Base-by-base conservation (phyloP, 2,113 vertebrate genomes). In the Salvelinus namaycush region DNA sequence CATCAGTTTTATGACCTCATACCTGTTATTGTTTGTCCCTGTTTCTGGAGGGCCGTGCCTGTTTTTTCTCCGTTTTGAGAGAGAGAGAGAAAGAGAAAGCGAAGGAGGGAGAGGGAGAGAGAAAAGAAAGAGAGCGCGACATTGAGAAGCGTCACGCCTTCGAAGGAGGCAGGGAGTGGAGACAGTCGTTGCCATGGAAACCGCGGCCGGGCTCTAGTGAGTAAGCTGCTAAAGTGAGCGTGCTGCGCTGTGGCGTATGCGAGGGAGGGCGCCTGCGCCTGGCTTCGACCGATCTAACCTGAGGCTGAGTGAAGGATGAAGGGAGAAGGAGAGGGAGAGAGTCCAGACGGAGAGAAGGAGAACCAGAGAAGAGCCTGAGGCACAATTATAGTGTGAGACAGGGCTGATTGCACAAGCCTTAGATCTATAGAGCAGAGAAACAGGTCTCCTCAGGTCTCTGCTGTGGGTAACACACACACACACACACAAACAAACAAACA, bases 121-220 rank as follows among this genome's bases (percentile, higher is more conserved):
- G 65, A 65, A 26, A 68, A 29, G 54, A 24, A 72, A 59, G 22
- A 59, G 24, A 34, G 48, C 13, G 65, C 7, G 48, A 71, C 12
- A 68, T 24, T 18, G 16, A 31, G 86, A 86, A 68, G 80, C 83
- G 76, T 78, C 22, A 71, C 84, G 84, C 71, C 82, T 84, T 83
- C 91, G 84, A 90, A 79, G 86, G 83, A 87, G 86, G 76, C 57
- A 64, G 82, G 87, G 84, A 90, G 83, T 82, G 83, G 88, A 88
- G 84, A 84, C 4, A 48, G 27, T 62, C 65, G 92, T 93, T 90
- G 85, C 90, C 86, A 92, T 92, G 89, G 92, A 88, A 92, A 92
- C 90, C 74, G 84, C 76, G 29, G 84, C 87, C 80, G 82, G 76
- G 82, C 85, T 86, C 84, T 79, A 86, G 76, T 76, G 81, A 91